Evolutionary conservation across 2,888 invertebrate genomes (phyloP).

Genomic region (Anaspis maculata): DNA sequence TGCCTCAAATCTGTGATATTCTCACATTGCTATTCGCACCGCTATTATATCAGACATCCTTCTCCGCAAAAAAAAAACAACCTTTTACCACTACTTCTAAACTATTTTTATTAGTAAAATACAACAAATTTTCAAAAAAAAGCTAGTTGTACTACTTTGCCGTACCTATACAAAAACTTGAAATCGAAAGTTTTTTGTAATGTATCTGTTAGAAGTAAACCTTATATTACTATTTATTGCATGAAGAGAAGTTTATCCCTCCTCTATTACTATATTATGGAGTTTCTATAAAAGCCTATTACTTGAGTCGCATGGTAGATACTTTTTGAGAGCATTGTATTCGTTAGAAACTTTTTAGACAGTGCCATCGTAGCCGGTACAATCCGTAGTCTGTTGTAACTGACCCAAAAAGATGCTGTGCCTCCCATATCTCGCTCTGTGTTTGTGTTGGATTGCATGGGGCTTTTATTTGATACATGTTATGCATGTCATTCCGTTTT

Average conservation of each 20-base stretch:
- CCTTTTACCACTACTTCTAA: too few species aligned
- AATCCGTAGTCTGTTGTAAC: conserved; percentile 39
- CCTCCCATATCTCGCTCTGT: conserved; percentile 21
- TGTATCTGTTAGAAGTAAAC: conserved; percentile 3
- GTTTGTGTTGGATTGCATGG: conserved; percentile 37
- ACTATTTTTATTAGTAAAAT: too few species aligned
- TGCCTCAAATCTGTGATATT: conserved; percentile 44
- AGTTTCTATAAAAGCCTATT: too few species aligned
- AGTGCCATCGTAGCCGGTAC: conserved; percentile 42
- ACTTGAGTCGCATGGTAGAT: conserved; percentile 41
- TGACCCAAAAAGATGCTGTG: conserved; percentile 40
- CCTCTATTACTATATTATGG: too few species aligned
- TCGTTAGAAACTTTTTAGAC: conserved; percentile 28
- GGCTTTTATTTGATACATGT: conserved; percentile 32
- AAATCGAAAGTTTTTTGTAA: conserved; percentile 2
- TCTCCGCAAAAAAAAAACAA: conserved; percentile 14
- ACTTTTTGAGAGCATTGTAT: conserved; percentile 35
- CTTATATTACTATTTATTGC: too few species aligned
- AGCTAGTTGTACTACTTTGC: too few species aligned
- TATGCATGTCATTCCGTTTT: conserved; percentile 31
- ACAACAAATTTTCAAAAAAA: too few species aligned
- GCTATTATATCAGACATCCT: conserved; percentile 23
- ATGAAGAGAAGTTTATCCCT: too few species aligned
- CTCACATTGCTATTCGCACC: conserved; percentile 35
- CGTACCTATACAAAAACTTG: too few species aligned